These are phyloP conservation scores for Brachionus angularis DNA, from an alignment of 1,140 invertebrate genomes.

Conservation along the genomic window DNA sequence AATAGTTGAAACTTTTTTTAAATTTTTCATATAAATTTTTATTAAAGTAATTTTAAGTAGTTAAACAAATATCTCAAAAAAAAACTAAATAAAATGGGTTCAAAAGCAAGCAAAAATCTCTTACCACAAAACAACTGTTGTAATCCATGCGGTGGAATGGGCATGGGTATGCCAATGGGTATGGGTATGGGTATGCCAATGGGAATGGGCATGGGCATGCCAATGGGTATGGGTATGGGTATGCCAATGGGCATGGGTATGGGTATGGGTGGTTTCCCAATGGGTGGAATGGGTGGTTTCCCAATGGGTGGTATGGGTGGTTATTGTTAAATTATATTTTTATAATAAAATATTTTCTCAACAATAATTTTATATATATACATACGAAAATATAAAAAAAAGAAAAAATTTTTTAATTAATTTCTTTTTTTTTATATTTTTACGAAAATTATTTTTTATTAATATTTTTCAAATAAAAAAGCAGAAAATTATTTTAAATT, in stretches of 20 bases:
- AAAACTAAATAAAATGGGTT: slow-evolving; percentile 5
- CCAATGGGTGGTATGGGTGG: not conserved
- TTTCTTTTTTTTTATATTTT: not conserved
- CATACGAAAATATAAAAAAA: not conserved
- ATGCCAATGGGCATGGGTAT: too few species aligned
- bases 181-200: not conserved
- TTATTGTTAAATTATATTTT: not conserved
- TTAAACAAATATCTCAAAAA: not conserved
- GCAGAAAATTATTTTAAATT: not conserved
- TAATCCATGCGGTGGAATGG: not conserved
- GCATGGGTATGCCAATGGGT: not conserved
- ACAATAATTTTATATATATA: not conserved
- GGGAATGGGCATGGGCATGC: not conserved
- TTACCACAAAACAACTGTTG: not conserved
- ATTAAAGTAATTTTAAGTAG: not conserved
- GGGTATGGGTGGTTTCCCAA: too few species aligned
- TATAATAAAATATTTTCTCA: too few species aligned
- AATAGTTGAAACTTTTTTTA: not conserved
- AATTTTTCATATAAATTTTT: not conserved
- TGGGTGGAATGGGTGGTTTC: too few species aligned
- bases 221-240: not conserved
- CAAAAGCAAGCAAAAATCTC: not conserved
- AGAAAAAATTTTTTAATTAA: not conserved
- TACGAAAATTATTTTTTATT: not conserved
- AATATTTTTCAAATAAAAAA: not conserved